Percentiles rank a stretch among this genome's conserved stretches.
Evolutionary conservation across 2,888 invertebrate genomes (phyloP).

Genomic region (Spisula subtruncata): DNA sequence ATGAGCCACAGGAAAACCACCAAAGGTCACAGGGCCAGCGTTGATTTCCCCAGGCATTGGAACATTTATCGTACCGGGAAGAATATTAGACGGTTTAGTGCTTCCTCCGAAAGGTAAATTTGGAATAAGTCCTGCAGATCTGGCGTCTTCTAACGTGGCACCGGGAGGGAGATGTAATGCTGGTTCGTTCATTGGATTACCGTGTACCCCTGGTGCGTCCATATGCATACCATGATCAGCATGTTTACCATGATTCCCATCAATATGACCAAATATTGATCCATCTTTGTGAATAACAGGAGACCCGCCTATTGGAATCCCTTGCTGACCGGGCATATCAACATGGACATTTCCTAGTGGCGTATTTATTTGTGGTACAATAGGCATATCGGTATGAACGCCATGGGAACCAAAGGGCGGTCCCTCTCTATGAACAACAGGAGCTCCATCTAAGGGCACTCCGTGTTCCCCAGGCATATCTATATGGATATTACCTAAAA

Average conservation of each 20-base stretch:
- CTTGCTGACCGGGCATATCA: not conserved
- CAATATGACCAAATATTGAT: conserved; percentile 19
- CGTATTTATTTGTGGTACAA: not conserved
- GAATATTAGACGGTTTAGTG: not conserved
- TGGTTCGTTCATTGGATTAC: conserved; percentile 35
- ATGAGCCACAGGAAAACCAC: conserved; percentile 18
- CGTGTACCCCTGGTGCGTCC: conserved; percentile 36
- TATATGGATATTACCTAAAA: conserved; percentile 34
- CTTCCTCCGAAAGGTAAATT: not conserved
- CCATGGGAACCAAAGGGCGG: not conserved
- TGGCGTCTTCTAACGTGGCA: conserved; percentile 33
- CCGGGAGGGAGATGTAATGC: conserved; percentile 41
- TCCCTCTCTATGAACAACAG: conserved; percentile 33
- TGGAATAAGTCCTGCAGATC: conserved; percentile 20
- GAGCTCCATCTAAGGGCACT: not conserved
- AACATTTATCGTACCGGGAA: not conserved
- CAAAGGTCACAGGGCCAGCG: conserved; percentile 22
- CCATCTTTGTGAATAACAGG: conserved; percentile 41
- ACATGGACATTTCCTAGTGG: conserved; percentile 2
- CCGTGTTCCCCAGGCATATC: conserved; percentile 44
- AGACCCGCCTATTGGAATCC: not conserved
- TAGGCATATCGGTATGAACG: no score
- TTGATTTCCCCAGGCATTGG: not conserved
- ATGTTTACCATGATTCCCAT: conserved; percentile 36
- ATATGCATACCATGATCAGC: conserved; percentile 4